Base-by-base conservation (phyloP, 2,797 vertebrate species). In the Notolabrus celidotus region DNA sequence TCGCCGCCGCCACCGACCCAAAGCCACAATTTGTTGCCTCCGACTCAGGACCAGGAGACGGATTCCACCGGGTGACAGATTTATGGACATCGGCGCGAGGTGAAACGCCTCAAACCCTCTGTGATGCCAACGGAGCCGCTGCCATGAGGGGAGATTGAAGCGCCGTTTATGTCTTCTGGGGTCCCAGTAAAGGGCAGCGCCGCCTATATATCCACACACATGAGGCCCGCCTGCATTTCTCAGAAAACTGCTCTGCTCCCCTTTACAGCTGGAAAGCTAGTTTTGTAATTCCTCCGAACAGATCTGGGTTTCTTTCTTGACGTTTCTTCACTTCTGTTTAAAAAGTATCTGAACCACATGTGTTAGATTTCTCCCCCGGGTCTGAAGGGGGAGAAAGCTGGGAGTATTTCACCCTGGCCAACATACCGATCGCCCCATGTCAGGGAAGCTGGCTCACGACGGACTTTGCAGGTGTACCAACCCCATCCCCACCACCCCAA, bases 21-120 rank as follows among this genome's bases (percentile, higher is more conserved):
- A 95, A 96, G 94, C 94, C 94, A 96, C 95, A 96, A 96, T 97
- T 96, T 95, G 94, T 95, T 95, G 94, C 93, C 94, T 94, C 87
- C 77, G 67, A 92, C 91, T 78, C 60, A 50, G 91, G 94, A 66
- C 93, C 93, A 89, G 86, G 90, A 95, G 93, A 95, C 93, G 84
- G 94, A 96, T 96, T 95, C 95, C 90, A 90, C 91, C 87, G 88
- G 91, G 91, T 95, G 96, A 97, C 95, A 96, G 96, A 97, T 97
- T 97, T 97, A 97, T 95, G 88, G 93, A 90, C 90, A 89, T 94
- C 94, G 93, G 92, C 91, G 86, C 84, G 87, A 92, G 92, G 92
- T 94, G 93, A 95, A 96, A 95, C 86, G 87, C 86, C 90, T 93
- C 86, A 88, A 92, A 92, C 94, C 84, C 88, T 91, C 89, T 88